phyloP scores from a whole-genome alignment of 2,888 invertebrate genomes.

The Habroteleia sp. region DNA sequence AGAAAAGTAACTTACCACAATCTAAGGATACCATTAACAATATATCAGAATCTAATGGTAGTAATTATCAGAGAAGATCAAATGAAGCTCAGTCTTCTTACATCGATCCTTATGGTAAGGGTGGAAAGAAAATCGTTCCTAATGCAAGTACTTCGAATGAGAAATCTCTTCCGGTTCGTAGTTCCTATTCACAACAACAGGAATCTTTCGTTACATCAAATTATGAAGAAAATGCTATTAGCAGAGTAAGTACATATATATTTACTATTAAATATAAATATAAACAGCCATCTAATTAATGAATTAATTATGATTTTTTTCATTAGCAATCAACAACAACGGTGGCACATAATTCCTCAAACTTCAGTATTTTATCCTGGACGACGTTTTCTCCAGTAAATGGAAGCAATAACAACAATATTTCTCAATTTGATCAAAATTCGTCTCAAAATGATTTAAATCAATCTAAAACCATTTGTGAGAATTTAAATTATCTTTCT shows the following conservation, averaged over 20 bases:
- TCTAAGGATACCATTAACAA: constrained; percentile 43
- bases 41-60: constrained; percentile 58
- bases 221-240: constrained; percentile 72
- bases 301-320: no score
- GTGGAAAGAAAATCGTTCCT: constrained; percentile 63
- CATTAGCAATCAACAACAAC: constrained; percentile 72
- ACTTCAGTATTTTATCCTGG: constrained; percentile 80
- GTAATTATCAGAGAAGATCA: constrained; percentile 70
- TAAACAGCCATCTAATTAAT: no score
- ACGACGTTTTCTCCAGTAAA: constrained; percentile 77
- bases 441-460: constrained; percentile 39
- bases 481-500: constrained; percentile 74
- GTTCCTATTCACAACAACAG: constrained; percentile 69
- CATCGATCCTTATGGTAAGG: constrained; percentile 70
- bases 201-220: constrained; percentile 72
- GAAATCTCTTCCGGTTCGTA: constrained; percentile 62
- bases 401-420: constrained; percentile 65
- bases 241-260: constrained; percentile 69
- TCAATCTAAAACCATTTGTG: constrained; percentile 73
- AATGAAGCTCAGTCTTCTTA: constrained; percentile 67
- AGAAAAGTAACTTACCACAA: constrained; percentile 38
- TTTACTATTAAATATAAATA: no score
- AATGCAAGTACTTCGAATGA: constrained; percentile 64
- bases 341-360: constrained; percentile 78
- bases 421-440: constrained; percentile 64